These are phyloP conservation scores for Caenorhabditis briggsae DNA, from an alignment of 1,140 invertebrate genomes.

Conservation along the genomic window DNA sequence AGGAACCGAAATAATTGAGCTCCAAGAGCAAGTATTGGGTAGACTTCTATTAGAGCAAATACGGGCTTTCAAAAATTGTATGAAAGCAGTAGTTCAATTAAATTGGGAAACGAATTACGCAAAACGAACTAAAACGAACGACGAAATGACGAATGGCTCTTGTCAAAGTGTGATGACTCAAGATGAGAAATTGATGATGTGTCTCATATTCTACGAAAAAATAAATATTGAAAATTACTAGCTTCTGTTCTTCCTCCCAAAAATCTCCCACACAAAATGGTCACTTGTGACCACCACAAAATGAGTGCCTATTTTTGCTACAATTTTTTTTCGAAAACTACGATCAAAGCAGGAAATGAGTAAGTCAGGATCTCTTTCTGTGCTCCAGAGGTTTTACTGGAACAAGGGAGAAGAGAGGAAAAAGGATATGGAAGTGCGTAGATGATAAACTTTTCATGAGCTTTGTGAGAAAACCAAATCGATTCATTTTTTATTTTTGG, in stretches of 20 bases:
- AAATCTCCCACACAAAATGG: neutral
- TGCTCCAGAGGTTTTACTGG: neutral
- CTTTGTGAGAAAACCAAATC: neutral
- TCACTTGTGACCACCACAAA: slow-evolving; percentile 3
- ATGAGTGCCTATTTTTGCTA: neutral
- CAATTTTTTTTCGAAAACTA: neutral
- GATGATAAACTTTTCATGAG: slow-evolving; percentile 33
- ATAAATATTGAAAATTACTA: neutral
- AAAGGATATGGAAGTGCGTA: neutral
- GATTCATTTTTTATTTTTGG: neutral
- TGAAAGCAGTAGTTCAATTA: too few relatives aligned
- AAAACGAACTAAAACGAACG: neutral
- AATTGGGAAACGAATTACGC: neutral
- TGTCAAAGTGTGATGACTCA: slow-evolving; percentile 4
- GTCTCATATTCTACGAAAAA: neutral
- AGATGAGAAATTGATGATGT: neutral
- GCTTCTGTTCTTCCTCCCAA: neutral
- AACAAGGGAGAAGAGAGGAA: neutral
- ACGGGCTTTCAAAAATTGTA: too few relatives aligned
- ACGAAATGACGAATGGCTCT: neutral
- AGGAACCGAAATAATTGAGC: too few relatives aligned
- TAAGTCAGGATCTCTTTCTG: neutral
- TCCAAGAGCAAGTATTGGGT: too few relatives aligned
- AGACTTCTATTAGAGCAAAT: too few relatives aligned
- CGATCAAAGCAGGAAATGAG: slow-evolving; percentile 7